Evolutionary conservation across 2,888 invertebrate genomes (phyloP), one percentile per base, ranked within the genome.

Genomic region (Drosophila fungiperda): DNA sequence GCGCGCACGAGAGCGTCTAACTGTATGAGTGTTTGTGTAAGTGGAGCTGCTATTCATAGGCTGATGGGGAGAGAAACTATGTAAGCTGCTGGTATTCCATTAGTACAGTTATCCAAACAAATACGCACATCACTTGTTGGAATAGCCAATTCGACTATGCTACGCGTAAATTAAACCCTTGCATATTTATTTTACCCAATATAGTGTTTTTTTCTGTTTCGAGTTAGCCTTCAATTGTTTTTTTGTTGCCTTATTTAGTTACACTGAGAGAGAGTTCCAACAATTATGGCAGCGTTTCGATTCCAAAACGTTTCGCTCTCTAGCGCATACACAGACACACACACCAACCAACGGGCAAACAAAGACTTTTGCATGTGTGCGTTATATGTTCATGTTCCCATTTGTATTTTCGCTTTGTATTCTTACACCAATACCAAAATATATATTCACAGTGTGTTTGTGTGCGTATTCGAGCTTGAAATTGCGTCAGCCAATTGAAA

Each of bases 401-500:
- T 87, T 85, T 71, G 70, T 58, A 73, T 85, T 76, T 83, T 83
- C 70, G 85, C 77, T 71, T 79, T 74, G 77, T 70, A 69, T 78
- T 80, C 80, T 72, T 69, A 42, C 64, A 80, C 77, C 52, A 75
- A 83, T 63, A 80, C 83, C 33, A 70, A 49, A 8, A 35, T 45
- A 72, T 29, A 52, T 23, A 45, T 33, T 68, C 53, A 48, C 12
- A 32, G 70, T 68, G 77, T 71, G 40, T 17, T 69, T 68, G 68
- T 50, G 78, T 76, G 57, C 68, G 38, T 29, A 72, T 73, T 67
- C 64, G 48, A 80, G 79, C 78, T 80, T 80, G 59, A 75, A 90
- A 91, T 90, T 90, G 90, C 90, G 90, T 90, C 90, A 90, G 90
- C 90, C 90, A 84, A 86, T 79, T 87, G 82, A 76, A 87, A 45